Percentiles rank a stretch among this genome's conserved stretches.
These are phyloP conservation scores for Stegostoma tigrinum DNA, from an alignment of 2,113 vertebrate species.

Conservation along the genomic window DNA sequence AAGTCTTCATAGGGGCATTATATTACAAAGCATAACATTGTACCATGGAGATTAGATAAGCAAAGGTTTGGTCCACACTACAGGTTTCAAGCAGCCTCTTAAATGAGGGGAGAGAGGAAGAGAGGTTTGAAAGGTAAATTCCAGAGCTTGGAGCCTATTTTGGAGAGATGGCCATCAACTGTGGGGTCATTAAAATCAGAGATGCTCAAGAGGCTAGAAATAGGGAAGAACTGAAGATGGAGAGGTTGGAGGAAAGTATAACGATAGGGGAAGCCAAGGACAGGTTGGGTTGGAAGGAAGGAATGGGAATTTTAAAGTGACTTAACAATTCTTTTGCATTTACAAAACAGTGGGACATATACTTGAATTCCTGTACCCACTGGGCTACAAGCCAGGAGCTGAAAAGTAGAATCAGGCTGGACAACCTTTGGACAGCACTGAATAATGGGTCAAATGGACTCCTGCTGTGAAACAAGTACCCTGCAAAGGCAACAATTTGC, in stretches of 20 bases:
- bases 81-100: neutral
- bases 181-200: neutral
- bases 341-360: no score
- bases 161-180: neutral
- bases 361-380: no score
- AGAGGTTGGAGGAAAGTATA: neutral
- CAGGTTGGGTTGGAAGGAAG: neutral
- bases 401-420: neutral
- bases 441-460: neutral
- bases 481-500: neutral
- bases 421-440: neutral
- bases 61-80: neutral
- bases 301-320: neutral
- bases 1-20: no score
- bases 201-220: no score
- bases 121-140: neutral
- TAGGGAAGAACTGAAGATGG: no score
- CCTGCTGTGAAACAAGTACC: neutral
- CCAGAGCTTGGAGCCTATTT: neutral
- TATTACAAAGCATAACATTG: no score
- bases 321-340: neutral
- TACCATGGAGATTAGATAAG: no score
- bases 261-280: no score
- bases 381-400: no score
- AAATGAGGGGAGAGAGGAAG: no score